Base-by-base conservation (phyloP, 2,888 invertebrate genomes). In the Volucella inflata region DNA sequence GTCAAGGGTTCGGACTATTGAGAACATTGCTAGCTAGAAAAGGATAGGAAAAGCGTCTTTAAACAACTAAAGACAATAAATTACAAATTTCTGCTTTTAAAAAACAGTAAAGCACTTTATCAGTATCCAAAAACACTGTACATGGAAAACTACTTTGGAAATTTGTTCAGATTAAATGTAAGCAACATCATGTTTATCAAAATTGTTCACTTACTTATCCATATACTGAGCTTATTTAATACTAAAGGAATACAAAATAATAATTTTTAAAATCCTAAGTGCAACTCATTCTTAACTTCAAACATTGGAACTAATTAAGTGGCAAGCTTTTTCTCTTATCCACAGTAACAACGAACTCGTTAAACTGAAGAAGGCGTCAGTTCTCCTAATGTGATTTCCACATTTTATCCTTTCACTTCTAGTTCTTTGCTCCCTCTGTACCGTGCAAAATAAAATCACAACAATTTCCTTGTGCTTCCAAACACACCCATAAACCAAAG, bases 401-500 rank as follows among this genome's bases (percentile, higher is more conserved):
- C 46, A 12, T n/a, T 16, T n/a, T 40, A n/a, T 51, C 17, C 14
- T 16, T n/a, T 46, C 16, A 44, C 14, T 55, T 11, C 44, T 12
- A 42, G n/a, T 59, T 11, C 42, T 76, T 57, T 42, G 65, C 30
- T 75, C 46, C 36, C 0, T 11, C 14, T 17, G 11, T 17, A 17
- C 6, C 10, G 3, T 2, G 30, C 9, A 10, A 17, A 16, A 17
- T 9, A 30, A 70, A 68, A 60, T 68, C 60, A 51, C 67, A 50
- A 36, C 71, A 68, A 68, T 62, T 62, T 64, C 50, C 48, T 65
- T 51, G 40, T 71, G 79, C 64, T 75, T 78, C 30, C 30, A 30
- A 30, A 38, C 79, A 79, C 79, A 84, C 83, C 79, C 79, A 79
- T 75, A 70, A 84, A 79, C 53, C 71, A 60, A 17, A 60, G 6